These are phyloP conservation scores for Archegozetes longisetosus DNA, from an alignment of 1,140 invertebrate species.

Conservation along the genomic window DNA sequence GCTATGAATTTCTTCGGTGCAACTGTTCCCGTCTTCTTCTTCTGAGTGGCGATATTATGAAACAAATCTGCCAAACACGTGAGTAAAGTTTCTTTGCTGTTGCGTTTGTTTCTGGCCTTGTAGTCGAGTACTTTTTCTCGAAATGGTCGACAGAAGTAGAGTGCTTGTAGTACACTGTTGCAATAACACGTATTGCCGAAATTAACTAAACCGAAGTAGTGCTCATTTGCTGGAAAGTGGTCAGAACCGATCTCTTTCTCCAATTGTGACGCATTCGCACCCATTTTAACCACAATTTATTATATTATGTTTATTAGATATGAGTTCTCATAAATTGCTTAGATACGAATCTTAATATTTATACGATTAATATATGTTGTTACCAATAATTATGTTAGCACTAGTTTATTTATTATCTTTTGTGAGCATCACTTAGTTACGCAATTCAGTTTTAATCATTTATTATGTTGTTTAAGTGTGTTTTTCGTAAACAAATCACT, in stretches of 20 bases:
- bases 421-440: too few species aligned
- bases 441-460: too few species aligned
- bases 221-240: slow-evolving; percentile 92
- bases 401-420: too few species aligned
- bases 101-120: slow-evolving; percentile 85
- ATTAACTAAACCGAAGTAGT: slow-evolving; percentile 97
- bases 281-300: slow-evolving; percentile 33
- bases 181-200: slow-evolving; percentile 99
- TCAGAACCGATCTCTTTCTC: slow-evolving; percentile 95
- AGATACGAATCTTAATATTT: too few species aligned
- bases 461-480: too few species aligned
- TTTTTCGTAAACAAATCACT: too few species aligned
- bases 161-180: slow-evolving; percentile 96
- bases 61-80: slow-evolving; percentile 96
- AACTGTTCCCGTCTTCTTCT: slow-evolving; percentile 98
- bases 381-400: too few species aligned
- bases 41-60: slow-evolving; percentile 96
- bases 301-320: too few species aligned
- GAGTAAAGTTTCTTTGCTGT: slow-evolving; percentile 86
- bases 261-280: slow-evolving; percentile 91
- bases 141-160: slow-evolving; percentile 98
- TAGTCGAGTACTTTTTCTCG: slow-evolving; percentile 96
- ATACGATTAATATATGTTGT: too few species aligned
- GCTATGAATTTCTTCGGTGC: slow-evolving; percentile 99
- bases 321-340: too few species aligned